Evolutionary conservation across 2,113 vertebrate species (phyloP).

Genomic region (Drymodes brunneopygia): DNA sequence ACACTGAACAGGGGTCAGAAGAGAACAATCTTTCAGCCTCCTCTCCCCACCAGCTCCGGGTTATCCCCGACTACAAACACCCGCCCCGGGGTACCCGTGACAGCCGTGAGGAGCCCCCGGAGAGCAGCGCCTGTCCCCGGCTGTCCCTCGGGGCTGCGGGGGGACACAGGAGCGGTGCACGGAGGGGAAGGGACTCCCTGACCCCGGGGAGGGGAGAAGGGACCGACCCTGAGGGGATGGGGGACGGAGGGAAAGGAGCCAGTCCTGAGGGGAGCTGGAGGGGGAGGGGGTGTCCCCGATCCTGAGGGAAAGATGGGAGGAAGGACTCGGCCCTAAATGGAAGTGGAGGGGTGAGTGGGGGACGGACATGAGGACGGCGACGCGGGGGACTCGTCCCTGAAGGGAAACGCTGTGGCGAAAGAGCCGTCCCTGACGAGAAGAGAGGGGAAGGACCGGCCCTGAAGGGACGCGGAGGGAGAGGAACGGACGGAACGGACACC

Average conservation of each 20-base stretch:
- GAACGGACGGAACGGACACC: not conserved
- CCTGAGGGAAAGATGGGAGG: not conserved
- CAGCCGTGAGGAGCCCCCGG: not conserved
- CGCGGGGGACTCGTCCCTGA: not conserved
- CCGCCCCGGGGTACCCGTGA: not conserved
- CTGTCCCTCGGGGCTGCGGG: not conserved
- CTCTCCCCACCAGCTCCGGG: not conserved
- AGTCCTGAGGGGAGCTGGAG: not conserved
- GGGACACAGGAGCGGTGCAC: fast-evolving
- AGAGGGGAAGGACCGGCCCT: not conserved
- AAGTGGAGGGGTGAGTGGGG: not conserved
- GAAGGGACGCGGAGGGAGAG: not conserved
- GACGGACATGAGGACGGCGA: not conserved
- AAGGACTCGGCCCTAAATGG: not conserved
- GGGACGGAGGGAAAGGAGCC: not conserved
- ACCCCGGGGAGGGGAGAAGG: not conserved
- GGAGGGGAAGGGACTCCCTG: not conserved
- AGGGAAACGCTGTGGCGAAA: not conserved
- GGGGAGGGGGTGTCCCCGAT: too few relatives aligned
- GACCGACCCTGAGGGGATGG: not conserved
- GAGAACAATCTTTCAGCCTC: not conserved
- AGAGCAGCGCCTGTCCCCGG: not conserved
- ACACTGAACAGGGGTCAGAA: not conserved
- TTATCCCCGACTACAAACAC: not conserved
- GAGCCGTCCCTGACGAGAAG: not conserved